Conservation (phyloP, 2,888 invertebrate species). For the Vandiemenella viatica region DNA sequence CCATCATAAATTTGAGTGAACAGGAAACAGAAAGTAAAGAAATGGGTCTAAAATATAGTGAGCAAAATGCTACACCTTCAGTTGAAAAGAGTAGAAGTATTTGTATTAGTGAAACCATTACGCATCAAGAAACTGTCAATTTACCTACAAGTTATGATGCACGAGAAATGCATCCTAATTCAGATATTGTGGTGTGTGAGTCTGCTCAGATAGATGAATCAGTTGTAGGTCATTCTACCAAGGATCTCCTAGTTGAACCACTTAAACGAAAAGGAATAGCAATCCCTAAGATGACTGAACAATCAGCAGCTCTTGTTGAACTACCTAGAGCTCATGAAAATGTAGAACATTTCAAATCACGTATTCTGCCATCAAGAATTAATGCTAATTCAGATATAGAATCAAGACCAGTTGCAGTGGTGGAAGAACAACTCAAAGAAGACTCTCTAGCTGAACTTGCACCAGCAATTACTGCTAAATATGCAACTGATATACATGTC, state of each 20-base stretch:
- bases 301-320: constrained; percentile 2
- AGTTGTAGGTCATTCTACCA: not conserved
- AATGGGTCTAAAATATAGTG: constrained; percentile 17
- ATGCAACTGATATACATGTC: constrained; percentile 6
- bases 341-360: not conserved
- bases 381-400: constrained; percentile 7
- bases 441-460: constrained; percentile 7
- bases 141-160: constrained; percentile 4
- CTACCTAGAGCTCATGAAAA: constrained; percentile 1
- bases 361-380: not conserved
- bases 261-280: not conserved
- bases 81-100: constrained; percentile 12
- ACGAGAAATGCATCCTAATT: constrained; percentile 9
- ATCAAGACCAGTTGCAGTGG: constrained; percentile 1
- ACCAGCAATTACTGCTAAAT: not conserved
- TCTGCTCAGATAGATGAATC: constrained; percentile 3
- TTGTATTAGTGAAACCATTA: constrained; percentile 11
- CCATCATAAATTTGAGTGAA: constrained; percentile 24
- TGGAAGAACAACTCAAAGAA: constrained; percentile 17
- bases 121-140: constrained; percentile 11
- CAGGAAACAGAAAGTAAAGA: constrained; percentile 26
- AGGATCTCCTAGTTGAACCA: not conserved
- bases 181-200: constrained; percentile 7
- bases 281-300: not conserved
- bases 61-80: constrained; percentile 7